Conservation (phyloP, 2,888 invertebrate species). For the Caenorhabditis doughertyi region DNA sequence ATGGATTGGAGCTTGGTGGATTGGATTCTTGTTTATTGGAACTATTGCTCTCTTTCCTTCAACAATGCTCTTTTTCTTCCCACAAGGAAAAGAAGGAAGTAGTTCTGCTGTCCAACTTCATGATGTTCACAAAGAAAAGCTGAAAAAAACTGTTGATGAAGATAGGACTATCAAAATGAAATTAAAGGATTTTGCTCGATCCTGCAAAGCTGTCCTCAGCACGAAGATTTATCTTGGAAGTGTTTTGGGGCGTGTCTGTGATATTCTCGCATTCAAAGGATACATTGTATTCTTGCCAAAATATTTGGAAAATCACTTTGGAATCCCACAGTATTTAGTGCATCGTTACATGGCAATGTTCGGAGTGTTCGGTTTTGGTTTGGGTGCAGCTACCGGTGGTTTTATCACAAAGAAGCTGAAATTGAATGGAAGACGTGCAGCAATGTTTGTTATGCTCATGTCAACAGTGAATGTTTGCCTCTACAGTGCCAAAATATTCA, state of each 20-base stretch:
- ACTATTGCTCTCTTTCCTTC: conserved; percentile 75
- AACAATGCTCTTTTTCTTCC: conserved; percentile 83
- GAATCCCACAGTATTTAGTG: conserved; percentile 81
- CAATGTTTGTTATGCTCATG: conserved; percentile 76
- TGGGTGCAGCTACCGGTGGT: conserved; percentile 78
- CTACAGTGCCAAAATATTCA: conserved; percentile 78
- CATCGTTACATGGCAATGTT: conserved; percentile 82
- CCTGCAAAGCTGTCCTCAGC: conserved; percentile 74
- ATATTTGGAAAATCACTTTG: conserved; percentile 83
- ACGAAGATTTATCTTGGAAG: conserved; percentile 78
- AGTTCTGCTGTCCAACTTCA: conserved; percentile 48
- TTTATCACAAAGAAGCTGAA: conserved; percentile 74
- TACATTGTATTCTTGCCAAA: conserved; percentile 82
- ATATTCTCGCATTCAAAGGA: conserved; percentile 82
- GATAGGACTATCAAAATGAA: conserved; percentile 52
- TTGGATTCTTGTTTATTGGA: conserved; percentile 83
- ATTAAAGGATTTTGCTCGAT: conserved; percentile 69
- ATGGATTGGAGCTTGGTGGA: conserved; percentile 85
- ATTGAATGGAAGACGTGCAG: conserved; percentile 70
- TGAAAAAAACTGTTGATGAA: conserved; percentile 40
- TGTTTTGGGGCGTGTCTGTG: conserved; percentile 80
- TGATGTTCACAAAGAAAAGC: conserved; percentile 58
- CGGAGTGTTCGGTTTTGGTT: conserved; percentile 82
- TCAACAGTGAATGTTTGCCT: conserved; percentile 77
- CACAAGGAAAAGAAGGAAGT: conserved; percentile 70